Evolutionary conservation across 2,113 vertebrate species (phyloP).

Genomic region (Excalfactoria chinensis): DNA sequence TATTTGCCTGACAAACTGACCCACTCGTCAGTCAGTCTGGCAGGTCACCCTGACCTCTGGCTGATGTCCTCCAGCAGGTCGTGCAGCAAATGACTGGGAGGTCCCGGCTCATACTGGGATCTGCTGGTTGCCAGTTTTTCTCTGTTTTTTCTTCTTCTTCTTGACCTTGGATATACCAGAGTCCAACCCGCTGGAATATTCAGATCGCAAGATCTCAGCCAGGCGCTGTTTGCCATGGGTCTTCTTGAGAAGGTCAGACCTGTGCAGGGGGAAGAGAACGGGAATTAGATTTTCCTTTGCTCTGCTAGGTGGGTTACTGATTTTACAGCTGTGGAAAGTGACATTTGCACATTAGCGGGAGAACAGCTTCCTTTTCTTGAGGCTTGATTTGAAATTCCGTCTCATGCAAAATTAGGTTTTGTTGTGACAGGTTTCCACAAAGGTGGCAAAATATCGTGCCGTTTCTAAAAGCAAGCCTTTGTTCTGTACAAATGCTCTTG

Average conservation of each 20-base stretch:
- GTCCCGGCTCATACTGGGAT: not conserved
- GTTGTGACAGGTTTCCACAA: constrained; percentile 78
- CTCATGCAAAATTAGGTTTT: constrained; percentile 71
- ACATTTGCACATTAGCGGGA: constrained; percentile 37
- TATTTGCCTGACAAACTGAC: not conserved
- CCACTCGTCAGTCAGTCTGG: not conserved
- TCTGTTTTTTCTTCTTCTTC: not conserved
- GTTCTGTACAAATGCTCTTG: constrained; percentile 79
- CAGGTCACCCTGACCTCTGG: not conserved
- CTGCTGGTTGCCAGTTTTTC: constrained; percentile 18
- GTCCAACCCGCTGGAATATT: constrained; percentile 86
- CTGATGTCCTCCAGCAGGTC: not conserved
- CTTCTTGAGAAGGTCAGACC: constrained; percentile 72
- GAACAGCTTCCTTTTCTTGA: constrained; percentile 57
- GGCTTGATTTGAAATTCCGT: constrained; percentile 73
- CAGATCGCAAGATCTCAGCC: constrained; percentile 78
- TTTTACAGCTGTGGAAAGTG: not conserved
- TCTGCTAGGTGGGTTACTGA: constrained; percentile 43
- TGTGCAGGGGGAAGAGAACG: constrained; percentile 65
- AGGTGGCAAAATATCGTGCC: constrained; percentile 77
- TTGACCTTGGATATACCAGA: constrained; percentile 40
- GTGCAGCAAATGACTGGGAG: not conserved
- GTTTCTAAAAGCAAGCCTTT: constrained; percentile 80
- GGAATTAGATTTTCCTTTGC: constrained; percentile 32
- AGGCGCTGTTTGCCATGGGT: constrained; percentile 63